Evolutionary conservation across 2,113 vertebrate species (phyloP).

Genomic region (Ia io): DNA sequence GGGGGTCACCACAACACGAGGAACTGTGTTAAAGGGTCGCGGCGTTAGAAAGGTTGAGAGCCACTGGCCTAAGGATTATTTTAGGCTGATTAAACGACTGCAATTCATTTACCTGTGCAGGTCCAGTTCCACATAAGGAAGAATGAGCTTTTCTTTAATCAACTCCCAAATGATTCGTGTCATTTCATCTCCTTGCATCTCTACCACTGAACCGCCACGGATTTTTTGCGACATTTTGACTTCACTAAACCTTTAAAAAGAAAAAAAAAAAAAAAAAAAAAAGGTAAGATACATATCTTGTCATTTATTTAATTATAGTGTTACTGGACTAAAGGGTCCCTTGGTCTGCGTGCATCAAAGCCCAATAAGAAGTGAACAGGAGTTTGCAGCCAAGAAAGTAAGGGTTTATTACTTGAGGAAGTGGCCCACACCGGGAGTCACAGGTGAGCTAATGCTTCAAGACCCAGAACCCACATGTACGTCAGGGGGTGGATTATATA

Average conservation of each 20-base stretch:
- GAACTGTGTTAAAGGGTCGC: too few relatives aligned
- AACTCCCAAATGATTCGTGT: conserved; percentile 98
- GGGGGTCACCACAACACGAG: too few relatives aligned
- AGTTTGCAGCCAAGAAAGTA: not conserved
- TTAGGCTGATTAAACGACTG: not conserved
- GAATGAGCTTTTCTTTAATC: conserved; percentile 98
- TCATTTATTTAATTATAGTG: not conserved
- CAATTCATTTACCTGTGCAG: conserved; percentile 91
- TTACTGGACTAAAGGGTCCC: not conserved
- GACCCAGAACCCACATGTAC: not conserved
- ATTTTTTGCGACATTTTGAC: conserved; percentile 96
- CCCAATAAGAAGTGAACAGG: not conserved
- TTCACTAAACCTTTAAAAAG: conserved; percentile 52
- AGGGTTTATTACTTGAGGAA: not conserved
- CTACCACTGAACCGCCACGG: conserved; percentile 93
- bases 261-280: not conserved
- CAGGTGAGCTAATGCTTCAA: not conserved
- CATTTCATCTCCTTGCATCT: conserved; percentile 99
- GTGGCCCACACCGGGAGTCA: not conserved
- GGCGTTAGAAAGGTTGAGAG: too few relatives aligned
- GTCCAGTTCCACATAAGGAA: conserved; percentile 95
- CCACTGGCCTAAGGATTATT: not conserved
- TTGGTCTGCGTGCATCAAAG: not conserved
- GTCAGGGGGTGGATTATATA: not conserved
- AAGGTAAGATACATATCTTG: not conserved